Evolutionary conservation across 2,797 vertebrate genomes (phyloP).

Genomic region (Adelosebastes latens): DNA sequence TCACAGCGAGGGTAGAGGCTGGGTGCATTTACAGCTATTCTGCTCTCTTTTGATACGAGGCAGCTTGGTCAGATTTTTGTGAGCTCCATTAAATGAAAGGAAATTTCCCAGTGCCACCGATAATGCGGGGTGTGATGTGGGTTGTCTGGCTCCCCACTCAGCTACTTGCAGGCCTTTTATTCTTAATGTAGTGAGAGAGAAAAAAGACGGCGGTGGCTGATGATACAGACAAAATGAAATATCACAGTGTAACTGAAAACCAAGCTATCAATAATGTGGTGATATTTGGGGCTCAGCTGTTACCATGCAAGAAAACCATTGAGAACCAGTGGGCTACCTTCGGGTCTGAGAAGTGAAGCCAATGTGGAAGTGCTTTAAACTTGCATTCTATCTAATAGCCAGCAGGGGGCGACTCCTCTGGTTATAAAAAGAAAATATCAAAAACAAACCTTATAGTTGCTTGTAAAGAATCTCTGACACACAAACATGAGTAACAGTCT

Average conservation of each 20-base stretch:
- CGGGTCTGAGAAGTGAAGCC: no score
- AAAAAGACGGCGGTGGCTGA: not conserved
- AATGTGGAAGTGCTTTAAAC: no score
- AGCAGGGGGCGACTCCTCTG: no score
- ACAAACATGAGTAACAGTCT: not conserved
- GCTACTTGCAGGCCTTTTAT: constrained; percentile 27
- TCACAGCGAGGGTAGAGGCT: constrained; percentile 52
- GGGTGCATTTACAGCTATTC: constrained; percentile 56
- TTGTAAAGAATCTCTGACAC: not conserved
- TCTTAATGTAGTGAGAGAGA: not conserved
- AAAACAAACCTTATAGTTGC: not conserved
- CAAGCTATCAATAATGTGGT: not conserved
- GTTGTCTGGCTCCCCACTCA: constrained; percentile 9
- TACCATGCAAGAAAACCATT: not conserved
- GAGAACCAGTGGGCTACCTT: not conserved
- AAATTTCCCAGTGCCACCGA: constrained; percentile 45
- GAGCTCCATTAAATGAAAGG: constrained; percentile 62
- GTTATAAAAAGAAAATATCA: not conserved
- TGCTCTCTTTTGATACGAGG: constrained; percentile 48
- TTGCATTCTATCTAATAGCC: no score
- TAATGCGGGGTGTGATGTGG: constrained; percentile 38
- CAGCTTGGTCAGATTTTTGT: constrained; percentile 42
- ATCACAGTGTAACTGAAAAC: not conserved
- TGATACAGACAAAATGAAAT: constrained; percentile 15
- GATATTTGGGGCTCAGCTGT: not conserved